These are phyloP conservation scores for Barbus barbus DNA, from an alignment of 2,113 vertebrate species.

Conservation along the genomic window DNA sequence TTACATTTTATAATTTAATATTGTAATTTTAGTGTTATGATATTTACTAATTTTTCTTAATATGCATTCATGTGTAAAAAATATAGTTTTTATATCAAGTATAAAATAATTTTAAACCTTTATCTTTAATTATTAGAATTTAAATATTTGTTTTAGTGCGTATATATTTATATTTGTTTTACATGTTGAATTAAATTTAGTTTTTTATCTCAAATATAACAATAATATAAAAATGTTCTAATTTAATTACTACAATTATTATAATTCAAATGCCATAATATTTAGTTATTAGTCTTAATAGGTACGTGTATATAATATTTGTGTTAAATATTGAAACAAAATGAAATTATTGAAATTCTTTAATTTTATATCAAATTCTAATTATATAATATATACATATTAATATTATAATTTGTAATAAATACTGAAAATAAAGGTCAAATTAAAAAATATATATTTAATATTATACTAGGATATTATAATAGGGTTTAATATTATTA, in stretches of 20 bases:
- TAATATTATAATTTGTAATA: not conserved
- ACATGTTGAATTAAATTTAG: not conserved
- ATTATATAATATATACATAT: too few species aligned
- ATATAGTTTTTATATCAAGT: not conserved
- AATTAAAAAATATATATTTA: not conserved
- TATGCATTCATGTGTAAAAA: not conserved
- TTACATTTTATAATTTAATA: too few species aligned
- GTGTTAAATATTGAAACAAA: not conserved
- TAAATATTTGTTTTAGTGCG: not conserved
- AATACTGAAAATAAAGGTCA: not conserved
- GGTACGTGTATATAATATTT: not conserved
- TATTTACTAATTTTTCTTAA: too few species aligned
- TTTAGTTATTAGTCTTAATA: not conserved
- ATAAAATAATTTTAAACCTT: too few species aligned
- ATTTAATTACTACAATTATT: not conserved
- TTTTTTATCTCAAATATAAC: too few species aligned
- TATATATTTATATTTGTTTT: not conserved
- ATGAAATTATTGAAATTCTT: too few species aligned
- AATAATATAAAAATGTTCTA: not conserved
- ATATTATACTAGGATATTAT: not conserved
- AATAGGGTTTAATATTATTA: not conserved
- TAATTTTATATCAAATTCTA: too few species aligned
- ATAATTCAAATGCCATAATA: not conserved
- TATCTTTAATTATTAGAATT: not conserved
- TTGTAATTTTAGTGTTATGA: too few species aligned